Percentiles rank a stretch among this genome's conserved stretches.
Conservation (phyloP, 2,888 invertebrate species). For the Lomographa bimaculata region DNA sequence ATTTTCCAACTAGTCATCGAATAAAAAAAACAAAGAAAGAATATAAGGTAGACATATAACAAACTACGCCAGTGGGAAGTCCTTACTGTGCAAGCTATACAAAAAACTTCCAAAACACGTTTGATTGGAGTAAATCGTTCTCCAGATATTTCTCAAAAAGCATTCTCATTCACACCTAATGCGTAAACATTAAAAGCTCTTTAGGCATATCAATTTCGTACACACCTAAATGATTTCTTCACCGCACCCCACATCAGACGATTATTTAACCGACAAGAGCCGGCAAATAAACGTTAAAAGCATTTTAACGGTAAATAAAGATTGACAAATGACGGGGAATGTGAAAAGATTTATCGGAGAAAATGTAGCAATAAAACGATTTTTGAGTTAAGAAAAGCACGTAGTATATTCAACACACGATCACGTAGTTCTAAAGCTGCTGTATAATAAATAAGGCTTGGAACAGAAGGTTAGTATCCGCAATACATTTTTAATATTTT, state of each 20-base stretch:
- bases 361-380: conserved; percentile 55
- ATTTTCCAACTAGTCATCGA: too few relatives aligned
- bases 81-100: too few relatives aligned
- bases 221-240: too few relatives aligned
- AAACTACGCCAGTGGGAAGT: too few relatives aligned
- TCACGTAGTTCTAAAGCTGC: conserved; percentile 9
- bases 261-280: not conserved
- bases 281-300: conserved; percentile 43
- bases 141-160: too few relatives aligned
- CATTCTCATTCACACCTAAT: too few relatives aligned
- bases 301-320: conserved; percentile 62
- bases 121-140: too few relatives aligned
- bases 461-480: conserved; percentile 20
- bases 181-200: not conserved
- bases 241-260: too few relatives aligned
- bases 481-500: conserved; percentile 23
- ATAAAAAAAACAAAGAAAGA: too few relatives aligned
- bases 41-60: too few relatives aligned
- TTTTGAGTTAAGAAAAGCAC: conserved; percentile 35
- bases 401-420: conserved; percentile 32
- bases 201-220: not conserved
- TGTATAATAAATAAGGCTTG: conserved; percentile 21
- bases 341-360: conserved; percentile 55
- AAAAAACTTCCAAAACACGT: too few relatives aligned
- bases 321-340: conserved; percentile 64